Percentiles rank a stretch among this genome's conserved stretches.
These are phyloP conservation scores for Synergus japonicus DNA, from an alignment of 2,888 invertebrate genomes.

Conservation along the genomic window DNA sequence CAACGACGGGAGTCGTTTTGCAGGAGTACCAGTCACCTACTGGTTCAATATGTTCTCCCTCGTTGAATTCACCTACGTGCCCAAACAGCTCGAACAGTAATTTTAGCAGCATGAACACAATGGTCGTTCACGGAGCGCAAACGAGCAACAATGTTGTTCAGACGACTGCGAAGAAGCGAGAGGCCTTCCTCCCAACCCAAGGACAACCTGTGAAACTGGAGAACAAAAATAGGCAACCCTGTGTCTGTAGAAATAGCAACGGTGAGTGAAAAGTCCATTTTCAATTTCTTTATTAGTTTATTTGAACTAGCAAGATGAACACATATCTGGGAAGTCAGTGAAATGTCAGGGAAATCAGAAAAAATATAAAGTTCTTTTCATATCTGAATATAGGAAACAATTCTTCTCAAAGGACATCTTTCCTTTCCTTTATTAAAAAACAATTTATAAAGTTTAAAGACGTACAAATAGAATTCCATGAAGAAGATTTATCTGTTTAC, in stretches of 20 bases:
- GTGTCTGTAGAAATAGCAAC: conserved; percentile 71
- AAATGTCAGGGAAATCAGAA: too few relatives aligned
- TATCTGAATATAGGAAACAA: too few relatives aligned
- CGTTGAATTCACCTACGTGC: conserved; percentile 68
- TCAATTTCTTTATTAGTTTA: too few relatives aligned
- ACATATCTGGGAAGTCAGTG: too few relatives aligned
- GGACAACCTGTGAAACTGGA: conserved; percentile 74
- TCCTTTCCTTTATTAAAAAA: too few relatives aligned
- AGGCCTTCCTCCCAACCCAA: conserved; percentile 71
- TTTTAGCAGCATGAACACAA: conserved; percentile 61
- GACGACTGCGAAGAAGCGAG: conserved; percentile 67
- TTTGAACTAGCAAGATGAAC: too few relatives aligned
- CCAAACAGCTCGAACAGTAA: conserved; percentile 63
- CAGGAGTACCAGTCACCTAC: conserved; percentile 79
- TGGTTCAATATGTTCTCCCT: conserved; percentile 79
- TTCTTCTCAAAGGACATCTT: too few relatives aligned
- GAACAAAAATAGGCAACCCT: conserved; percentile 72
- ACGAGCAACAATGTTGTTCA: conserved; percentile 62
- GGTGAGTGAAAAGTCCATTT: conserved; percentile 59
- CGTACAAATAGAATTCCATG: too few relatives aligned
- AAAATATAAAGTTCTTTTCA: too few relatives aligned
- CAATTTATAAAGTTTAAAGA: too few relatives aligned
- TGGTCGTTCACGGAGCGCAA: conserved; percentile 67
- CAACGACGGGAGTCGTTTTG: conserved; percentile 69
- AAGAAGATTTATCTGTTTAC: background rate